Percentiles rank a stretch among this genome's conserved stretches.
phyloP scores from a whole-genome alignment of 2,113 vertebrate species.

The Leptosomus discolor region DNA sequence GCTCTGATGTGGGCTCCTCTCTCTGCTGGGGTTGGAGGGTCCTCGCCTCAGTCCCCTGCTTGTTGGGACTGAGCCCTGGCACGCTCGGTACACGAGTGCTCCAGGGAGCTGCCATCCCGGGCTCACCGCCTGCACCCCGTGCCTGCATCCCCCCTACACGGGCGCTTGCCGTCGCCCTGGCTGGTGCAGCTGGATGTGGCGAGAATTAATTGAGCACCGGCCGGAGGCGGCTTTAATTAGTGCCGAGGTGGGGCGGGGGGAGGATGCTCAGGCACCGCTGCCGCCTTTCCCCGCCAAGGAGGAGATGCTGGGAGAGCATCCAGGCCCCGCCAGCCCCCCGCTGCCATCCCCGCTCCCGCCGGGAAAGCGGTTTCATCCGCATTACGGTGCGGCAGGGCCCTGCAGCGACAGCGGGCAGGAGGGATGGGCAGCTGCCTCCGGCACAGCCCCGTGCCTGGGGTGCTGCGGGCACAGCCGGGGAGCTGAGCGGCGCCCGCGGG shows the following conservation, averaged over 20 bases:
- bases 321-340: neutral
- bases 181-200: conserved; percentile 58
- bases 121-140: neutral
- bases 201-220: conserved; percentile 41
- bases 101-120: neutral
- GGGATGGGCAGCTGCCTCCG: neutral
- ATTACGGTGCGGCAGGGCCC: neutral
- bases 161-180: neutral
- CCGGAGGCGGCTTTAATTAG: conserved; percentile 48
- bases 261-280: neutral
- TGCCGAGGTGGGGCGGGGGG: neutral
- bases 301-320: neutral
- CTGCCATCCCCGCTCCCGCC: neutral
- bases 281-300: neutral
- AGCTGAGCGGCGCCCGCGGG: fast-evolving
- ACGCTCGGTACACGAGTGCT: neutral
- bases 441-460: neutral
- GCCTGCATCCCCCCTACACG: neutral
- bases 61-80: neutral
- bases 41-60: neutral
- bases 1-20: too few species aligned
- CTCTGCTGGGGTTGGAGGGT: neutral
- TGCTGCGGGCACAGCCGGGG: neutral
- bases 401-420: neutral
- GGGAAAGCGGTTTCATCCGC: neutral